These are phyloP conservation scores for Iphiclides podalirius DNA, from an alignment of 2,888 invertebrate genomes.

Conservation along the genomic window DNA sequence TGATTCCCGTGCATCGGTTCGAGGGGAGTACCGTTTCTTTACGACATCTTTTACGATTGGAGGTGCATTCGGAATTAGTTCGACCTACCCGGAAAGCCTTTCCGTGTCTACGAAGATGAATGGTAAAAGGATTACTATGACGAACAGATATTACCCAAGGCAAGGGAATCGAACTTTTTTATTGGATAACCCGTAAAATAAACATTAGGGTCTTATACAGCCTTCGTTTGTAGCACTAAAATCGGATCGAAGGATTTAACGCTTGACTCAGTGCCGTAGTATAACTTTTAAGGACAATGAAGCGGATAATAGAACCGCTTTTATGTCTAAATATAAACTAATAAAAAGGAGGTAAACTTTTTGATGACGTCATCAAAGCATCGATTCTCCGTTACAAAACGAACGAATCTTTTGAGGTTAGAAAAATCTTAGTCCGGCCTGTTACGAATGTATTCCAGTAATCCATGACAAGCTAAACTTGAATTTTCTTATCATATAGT, in stretches of 20 bases:
- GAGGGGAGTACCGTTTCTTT: conserved; percentile 74
- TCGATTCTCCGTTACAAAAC: not conserved
- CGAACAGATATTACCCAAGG: conserved; percentile 40
- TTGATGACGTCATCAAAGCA: conserved; percentile 3
- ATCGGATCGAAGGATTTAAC: conserved; percentile 24
- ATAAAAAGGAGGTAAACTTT: conserved; percentile 16
- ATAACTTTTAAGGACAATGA: conserved; percentile 25
- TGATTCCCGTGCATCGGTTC: conserved; percentile 74
- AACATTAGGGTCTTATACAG: conserved; percentile 21
- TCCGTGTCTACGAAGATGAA: conserved; percentile 72
- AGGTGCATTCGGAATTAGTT: conserved; percentile 79
- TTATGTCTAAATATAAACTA: conserved; percentile 23
- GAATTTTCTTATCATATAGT: too few species aligned
- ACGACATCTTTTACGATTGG: conserved; percentile 79
- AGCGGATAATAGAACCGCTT: conserved; percentile 21
- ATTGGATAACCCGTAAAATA: conserved; percentile 34
- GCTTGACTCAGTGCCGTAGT: conserved; percentile 23
- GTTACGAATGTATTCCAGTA: too few species aligned
- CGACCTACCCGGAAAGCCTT: conserved; percentile 69
- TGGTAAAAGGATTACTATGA: conserved; percentile 76
- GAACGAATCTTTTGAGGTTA: not conserved
- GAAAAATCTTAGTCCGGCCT: not conserved
- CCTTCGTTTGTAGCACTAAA: conserved; percentile 30
- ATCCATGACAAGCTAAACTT: too few species aligned
- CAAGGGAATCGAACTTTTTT: conserved; percentile 40